Conservation (phyloP, 2,797 vertebrate species). For the Centroberyx gerrardi region DNA sequence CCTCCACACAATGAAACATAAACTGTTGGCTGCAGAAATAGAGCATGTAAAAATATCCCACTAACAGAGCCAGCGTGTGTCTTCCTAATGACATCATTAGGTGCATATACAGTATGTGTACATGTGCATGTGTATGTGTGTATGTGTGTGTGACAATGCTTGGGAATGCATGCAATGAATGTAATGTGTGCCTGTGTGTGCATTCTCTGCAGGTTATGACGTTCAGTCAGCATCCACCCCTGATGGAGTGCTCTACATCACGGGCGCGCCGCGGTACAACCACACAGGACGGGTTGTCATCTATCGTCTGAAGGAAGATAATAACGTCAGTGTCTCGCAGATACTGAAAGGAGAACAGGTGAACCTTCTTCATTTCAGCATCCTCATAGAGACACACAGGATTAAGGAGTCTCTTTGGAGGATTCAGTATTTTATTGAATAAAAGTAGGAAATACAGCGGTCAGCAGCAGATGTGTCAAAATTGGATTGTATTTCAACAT, state of each 20-base stretch:
- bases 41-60: slow-evolving; percentile 51
- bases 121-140: neutral
- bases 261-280: slow-evolving; percentile 96
- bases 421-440: neutral
- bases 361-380: neutral
- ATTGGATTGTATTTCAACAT: neutral
- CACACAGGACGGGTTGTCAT: slow-evolving; percentile 95
- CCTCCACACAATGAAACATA: slow-evolving; percentile 38
- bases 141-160: neutral
- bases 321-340: slow-evolving; percentile 86
- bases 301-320: slow-evolving; percentile 85
- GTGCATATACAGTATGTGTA: neutral
- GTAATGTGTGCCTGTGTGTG: neutral
- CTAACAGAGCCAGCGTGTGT: neutral
- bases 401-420: neutral
- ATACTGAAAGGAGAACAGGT: slow-evolving; percentile 95
- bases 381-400: neutral
- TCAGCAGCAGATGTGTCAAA: neutral
- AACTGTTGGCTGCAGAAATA: slow-evolving; percentile 37
- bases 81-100: slow-evolving; percentile 11
- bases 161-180: neutral
- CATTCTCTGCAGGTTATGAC: slow-evolving; percentile 88
- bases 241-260: slow-evolving; percentile 89
- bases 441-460: neutral
- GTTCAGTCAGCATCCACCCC: slow-evolving; percentile 91